Base-by-base conservation (phyloP, 2,888 invertebrate genomes). In the Tholera decimalis region DNA sequence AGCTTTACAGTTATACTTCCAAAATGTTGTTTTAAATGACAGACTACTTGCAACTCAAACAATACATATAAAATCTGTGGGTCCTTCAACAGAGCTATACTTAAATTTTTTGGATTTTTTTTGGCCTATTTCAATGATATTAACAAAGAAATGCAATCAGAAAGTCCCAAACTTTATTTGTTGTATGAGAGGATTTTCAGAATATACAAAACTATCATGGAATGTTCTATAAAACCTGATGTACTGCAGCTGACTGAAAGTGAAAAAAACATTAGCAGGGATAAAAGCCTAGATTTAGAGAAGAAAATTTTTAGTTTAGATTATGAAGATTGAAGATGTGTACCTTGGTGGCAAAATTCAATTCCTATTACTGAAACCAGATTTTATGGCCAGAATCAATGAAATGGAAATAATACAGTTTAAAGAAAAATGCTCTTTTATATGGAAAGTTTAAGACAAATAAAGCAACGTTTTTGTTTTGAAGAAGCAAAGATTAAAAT, bases 21-120 rank as follows among this genome's bases (percentile, higher is more conserved):
- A 55, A 24, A 35, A 30, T 41, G 30, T 20, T 43, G 43, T 43
- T 54, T 43, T 43, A 13, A 43, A 30, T n/a, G 80, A 81, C 39
- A 66, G 76, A 26, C 66, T 80, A 55, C 78, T 82, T 77, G 54
- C 79, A 54, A 79, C 82, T 22, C 75, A 84, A 46, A 37, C 59
- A 26, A 77, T 80, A 20, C 57, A 71, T 15, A 1, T 13, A 15
- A 77, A 77, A 26, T 20, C 41, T 39, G 9, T 62, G n/a, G 66
- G 72, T 64, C 70, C 71, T 15, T 69, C 75, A 49, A 68, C 58
- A 13, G 57, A 67, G 47, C 35, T 53, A 30, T 62, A 54, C n/a
- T 30, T 54, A 22, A 44, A 26, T 15, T 44, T 46, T 56, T 56
- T 46, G 46, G 22, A 56, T 22, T 35, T 15, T 46, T 18, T 0